Percentiles rank a stretch among this genome's conserved stretches.
Evolutionary conservation across 2,797 vertebrate genomes (phyloP).

Genomic region (Enteromius radiatus): DNA sequence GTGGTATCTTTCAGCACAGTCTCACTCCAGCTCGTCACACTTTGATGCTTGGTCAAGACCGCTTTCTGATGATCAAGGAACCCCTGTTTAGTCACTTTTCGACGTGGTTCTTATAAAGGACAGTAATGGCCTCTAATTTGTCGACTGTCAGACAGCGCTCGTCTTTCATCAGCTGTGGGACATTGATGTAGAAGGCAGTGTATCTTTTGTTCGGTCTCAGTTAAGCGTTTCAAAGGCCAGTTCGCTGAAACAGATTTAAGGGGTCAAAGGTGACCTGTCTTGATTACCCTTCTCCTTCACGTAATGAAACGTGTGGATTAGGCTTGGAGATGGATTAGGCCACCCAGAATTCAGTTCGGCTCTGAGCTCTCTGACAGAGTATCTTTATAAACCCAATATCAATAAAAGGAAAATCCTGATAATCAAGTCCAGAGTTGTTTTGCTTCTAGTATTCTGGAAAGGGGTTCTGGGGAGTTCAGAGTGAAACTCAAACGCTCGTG

Average conservation of each 20-base stretch:
- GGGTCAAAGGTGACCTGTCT: slow-evolving; percentile 52
- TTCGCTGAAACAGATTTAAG: slow-evolving; percentile 47
- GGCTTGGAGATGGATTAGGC: slow-evolving; percentile 46
- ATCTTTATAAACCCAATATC: slow-evolving; percentile 48
- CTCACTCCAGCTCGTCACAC: too few relatives aligned
- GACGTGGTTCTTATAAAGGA: background rate
- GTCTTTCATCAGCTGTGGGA: slow-evolving; percentile 22
- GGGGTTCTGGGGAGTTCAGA: slow-evolving; percentile 37
- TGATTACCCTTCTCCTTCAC: slow-evolving; percentile 47
- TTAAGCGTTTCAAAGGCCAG: slow-evolving; percentile 46
- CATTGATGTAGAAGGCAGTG: background rate
- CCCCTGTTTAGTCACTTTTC: too few relatives aligned
- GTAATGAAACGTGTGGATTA: slow-evolving; percentile 45
- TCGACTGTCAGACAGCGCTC: background rate
- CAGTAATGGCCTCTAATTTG: background rate
- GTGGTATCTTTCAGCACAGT: background rate
- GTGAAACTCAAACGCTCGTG: slow-evolving; percentile 19
- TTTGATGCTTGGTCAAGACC: too few relatives aligned
- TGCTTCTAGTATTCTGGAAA: background rate
- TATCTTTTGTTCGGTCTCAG: slow-evolving; percentile 34
- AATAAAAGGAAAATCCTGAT: slow-evolving; percentile 32
- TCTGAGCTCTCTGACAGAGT: slow-evolving; percentile 33
- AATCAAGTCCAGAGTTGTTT: slow-evolving; percentile 52
- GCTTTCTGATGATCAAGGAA: too few relatives aligned
- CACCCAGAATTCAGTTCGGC: slow-evolving; percentile 44